These are phyloP conservation scores for Sphaeridia pumilis DNA, from an alignment of 2,888 invertebrate species.

Conservation along the genomic window DNA sequence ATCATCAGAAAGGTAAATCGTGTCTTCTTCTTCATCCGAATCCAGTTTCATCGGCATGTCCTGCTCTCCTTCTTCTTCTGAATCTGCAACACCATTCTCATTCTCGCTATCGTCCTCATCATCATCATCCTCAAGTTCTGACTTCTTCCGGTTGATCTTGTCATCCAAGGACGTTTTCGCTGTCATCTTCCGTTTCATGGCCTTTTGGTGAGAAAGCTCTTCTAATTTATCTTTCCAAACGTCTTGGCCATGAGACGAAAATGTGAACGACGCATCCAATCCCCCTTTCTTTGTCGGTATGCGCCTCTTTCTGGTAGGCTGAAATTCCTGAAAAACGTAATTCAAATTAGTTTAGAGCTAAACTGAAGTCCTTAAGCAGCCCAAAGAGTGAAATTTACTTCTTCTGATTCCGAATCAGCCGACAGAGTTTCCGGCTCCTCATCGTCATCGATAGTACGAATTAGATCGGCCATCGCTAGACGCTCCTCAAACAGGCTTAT, in stretches of 20 bases:
- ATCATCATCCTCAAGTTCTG: slow-evolving; percentile 14
- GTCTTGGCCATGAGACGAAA: slow-evolving; percentile 62
- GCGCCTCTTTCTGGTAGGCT: slow-evolving; percentile 57
- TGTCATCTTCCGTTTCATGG: slow-evolving; percentile 70
- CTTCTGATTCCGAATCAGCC: slow-evolving; percentile 41
- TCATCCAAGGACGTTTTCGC: slow-evolving; percentile 54
- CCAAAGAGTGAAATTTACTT: slow-evolving; percentile 24
- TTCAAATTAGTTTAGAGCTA: neutral
- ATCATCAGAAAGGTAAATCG: slow-evolving; percentile 61
- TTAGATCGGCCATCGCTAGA: slow-evolving; percentile 49
- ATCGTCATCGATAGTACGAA: slow-evolving; percentile 72
- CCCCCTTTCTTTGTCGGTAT: slow-evolving; percentile 59
- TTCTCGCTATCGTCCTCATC: slow-evolving; percentile 20
- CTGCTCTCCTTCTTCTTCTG: slow-evolving; percentile 42
- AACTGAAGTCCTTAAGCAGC: neutral
- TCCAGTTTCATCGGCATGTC: slow-evolving; percentile 37
- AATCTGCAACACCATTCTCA: slow-evolving; percentile 38
- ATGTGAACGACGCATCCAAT: slow-evolving; percentile 69
- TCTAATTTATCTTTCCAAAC: slow-evolving; percentile 73
- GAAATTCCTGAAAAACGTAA: slow-evolving; percentile 50
- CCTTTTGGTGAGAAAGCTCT: slow-evolving; percentile 62
- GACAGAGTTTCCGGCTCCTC: slow-evolving; percentile 68
- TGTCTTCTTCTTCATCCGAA: slow-evolving; percentile 47
- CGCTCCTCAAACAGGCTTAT: no score
- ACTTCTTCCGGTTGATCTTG: slow-evolving; percentile 42